Conservation (phyloP, 2,797 vertebrate species). For the Manis pentadactyla region DNA sequence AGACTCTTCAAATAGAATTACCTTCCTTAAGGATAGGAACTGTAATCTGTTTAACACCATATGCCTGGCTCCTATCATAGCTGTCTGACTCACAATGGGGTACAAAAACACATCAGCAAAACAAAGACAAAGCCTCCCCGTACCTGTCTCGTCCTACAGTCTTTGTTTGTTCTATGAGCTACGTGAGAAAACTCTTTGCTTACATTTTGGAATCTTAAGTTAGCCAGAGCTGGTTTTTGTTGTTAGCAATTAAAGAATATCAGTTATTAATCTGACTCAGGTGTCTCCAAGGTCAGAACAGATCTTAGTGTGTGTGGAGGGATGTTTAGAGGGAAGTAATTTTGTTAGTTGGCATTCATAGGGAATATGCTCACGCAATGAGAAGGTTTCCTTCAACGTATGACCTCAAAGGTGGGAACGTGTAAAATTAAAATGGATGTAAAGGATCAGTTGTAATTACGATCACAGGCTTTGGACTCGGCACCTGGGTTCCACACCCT, state of each 20-base stretch:
- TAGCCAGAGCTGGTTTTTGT: neutral
- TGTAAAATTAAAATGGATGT: neutral
- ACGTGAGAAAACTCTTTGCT: neutral
- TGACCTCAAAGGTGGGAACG: neutral
- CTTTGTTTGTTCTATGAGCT: neutral
- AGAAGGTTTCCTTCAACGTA: slow-evolving; percentile 4
- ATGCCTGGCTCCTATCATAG: neutral
- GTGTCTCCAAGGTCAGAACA: neutral
- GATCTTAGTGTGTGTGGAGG: neutral
- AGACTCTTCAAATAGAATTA: neutral
- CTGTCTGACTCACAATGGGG: neutral
- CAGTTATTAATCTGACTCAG: neutral
- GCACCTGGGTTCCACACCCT: neutral
- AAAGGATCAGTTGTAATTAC: neutral
- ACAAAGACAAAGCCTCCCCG: neutral
- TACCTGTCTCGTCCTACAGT: neutral
- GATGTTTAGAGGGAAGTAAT: neutral
- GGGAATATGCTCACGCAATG: neutral
- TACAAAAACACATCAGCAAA: neutral
- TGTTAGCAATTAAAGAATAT: neutral
- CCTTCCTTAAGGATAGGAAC: neutral
- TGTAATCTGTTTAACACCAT: neutral
- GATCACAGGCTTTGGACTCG: neutral
- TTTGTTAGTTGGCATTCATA: neutral
- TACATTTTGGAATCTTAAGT: neutral